phyloP scores from a whole-genome alignment of 2,113 vertebrate genomes.

The Solea solea region DNA sequence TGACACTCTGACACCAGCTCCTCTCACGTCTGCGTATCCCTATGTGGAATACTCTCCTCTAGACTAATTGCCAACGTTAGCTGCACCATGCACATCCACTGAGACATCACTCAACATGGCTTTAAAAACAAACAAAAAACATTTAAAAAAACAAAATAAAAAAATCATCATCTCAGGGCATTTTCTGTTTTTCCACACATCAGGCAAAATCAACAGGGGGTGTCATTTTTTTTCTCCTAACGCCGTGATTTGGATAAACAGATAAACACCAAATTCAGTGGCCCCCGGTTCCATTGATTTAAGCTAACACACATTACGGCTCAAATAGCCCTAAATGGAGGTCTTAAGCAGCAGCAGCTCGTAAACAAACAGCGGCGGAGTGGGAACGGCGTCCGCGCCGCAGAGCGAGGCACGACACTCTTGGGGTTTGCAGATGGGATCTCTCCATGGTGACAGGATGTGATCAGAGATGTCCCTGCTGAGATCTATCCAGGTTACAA shows the following conservation, averaged over 20 bases:
- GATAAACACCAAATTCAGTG: conserved; percentile 62
- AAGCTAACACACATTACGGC: conserved; percentile 73
- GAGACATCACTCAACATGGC: conserved; percentile 56
- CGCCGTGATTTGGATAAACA: conserved; percentile 62
- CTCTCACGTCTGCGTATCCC: conserved; percentile 57
- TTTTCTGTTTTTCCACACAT: conserved; percentile 33
- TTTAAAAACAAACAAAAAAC: conserved; percentile 31
- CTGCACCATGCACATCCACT: conserved; percentile 41
- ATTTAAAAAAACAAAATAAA: conserved; percentile 22
- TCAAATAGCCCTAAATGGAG: conserved; percentile 76
- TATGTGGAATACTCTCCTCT: conserved; percentile 51
- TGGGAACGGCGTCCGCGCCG: conserved; percentile 71
- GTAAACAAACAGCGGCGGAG: conserved; percentile 80
- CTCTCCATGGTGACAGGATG: conserved; percentile 77
- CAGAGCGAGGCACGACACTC: conserved; percentile 63
- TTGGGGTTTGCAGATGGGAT: conserved; percentile 72
- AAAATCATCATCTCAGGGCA: conserved; percentile 22
- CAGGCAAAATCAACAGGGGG: conserved; percentile 40
- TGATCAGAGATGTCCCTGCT: conserved; percentile 71
- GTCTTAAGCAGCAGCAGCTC: conserved; percentile 70
- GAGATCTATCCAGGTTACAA: conserved; percentile 73
- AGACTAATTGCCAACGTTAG: conserved; percentile 69
- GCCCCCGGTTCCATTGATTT: conserved; percentile 68
- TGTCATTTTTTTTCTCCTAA: conserved; percentile 23
- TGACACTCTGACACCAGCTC: conserved; percentile 65